Evolutionary conservation across 2,113 vertebrate species (phyloP), one percentile per base, ranked within the genome.

Genomic region (Indri indri): DNA sequence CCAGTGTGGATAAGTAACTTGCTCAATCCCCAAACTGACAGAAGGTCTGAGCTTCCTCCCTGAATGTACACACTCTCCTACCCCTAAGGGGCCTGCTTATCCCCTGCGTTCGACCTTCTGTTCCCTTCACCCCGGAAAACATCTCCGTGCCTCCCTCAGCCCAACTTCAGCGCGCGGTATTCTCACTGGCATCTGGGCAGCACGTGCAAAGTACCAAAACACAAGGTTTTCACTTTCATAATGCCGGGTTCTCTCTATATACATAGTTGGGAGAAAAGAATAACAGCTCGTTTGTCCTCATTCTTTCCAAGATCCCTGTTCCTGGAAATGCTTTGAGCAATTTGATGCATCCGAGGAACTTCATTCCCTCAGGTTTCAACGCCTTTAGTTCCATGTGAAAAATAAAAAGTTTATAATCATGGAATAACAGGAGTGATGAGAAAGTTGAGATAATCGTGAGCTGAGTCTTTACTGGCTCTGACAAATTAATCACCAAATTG

Each of bases 401-500:
- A 95, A 88, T 20, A 77, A 83, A 81, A 86, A 61, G 23, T 50
- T 30, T 12, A 17, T 54, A 87, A 79, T 54, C 61, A 40, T 45
- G n/a, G 87, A 71, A 90, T 70, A 92, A 93, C 42, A n/a, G 50
- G 27, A 90, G 42, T 30, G 32, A 89, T 54, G 37, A 84, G 61
- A 88, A 88, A 45, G 4, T 4, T 30, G 87, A 42, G 80, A 54
- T 70, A 52, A 88, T 57, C 82, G 42, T 50, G 40, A 92, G 22
- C 3, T 14, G 63, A 83, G 61, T 25, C 86, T 93, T 93, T 45
- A 47, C 83, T 74, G 42, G 18, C 86, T 82, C 83, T 90, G 37
- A 93, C 84, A 63, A 93, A 96, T 94, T 90, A 96, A 97, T 90
- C 91, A 85, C 63, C 80, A 20, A 73, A 81, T 70, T 73, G 88